Conservation (phyloP, 2,797 vertebrate genomes). For the Amphiprion clarkii region DNA sequence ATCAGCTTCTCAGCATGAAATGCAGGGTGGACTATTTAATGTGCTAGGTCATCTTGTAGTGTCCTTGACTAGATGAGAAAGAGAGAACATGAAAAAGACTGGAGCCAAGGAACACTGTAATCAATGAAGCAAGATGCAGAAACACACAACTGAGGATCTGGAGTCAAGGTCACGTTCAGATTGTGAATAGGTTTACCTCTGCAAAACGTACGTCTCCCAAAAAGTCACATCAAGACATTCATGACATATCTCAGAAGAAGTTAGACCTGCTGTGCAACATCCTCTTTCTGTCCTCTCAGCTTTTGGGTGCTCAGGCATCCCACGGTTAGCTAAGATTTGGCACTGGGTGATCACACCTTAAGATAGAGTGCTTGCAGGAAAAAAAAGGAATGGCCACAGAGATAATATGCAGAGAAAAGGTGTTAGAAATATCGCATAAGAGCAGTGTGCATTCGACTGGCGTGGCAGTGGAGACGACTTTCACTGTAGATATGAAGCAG, state of each 20-base stretch:
- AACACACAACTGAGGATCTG: constrained; percentile 26
- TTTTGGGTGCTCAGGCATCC: constrained; percentile 30
- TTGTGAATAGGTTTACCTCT: constrained; percentile 13
- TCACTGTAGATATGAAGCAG: constrained; percentile 68
- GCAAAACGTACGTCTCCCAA: constrained; percentile 37
- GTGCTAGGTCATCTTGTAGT: constrained; percentile 36
- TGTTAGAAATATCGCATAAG: constrained; percentile 37
- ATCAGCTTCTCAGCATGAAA: constrained; percentile 62
- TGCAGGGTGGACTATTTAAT: constrained; percentile 35
- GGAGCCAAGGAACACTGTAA: constrained; percentile 27
- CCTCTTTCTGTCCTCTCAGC: constrained; percentile 13
- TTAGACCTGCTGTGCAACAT: constrained; percentile 21
- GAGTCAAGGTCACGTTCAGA: constrained; percentile 44
- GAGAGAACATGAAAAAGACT: constrained; percentile 26
- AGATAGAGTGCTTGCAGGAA: constrained; percentile 32
- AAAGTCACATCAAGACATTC: constrained; percentile 59
- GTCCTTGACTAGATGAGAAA: constrained; percentile 52
- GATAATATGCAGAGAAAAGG: constrained; percentile 24
- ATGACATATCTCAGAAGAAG: constrained; percentile 38
- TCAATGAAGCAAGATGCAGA: constrained; percentile 38
- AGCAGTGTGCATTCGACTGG: constrained; percentile 61
- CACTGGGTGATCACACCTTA: constrained; percentile 67
- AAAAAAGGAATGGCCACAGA: constrained; percentile 27
- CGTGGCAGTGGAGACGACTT: constrained; percentile 64
- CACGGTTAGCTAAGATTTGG: constrained; percentile 69